Evolutionary conservation across 2,888 invertebrate genomes (phyloP).

Genomic region (Xylota sylvarum): DNA sequence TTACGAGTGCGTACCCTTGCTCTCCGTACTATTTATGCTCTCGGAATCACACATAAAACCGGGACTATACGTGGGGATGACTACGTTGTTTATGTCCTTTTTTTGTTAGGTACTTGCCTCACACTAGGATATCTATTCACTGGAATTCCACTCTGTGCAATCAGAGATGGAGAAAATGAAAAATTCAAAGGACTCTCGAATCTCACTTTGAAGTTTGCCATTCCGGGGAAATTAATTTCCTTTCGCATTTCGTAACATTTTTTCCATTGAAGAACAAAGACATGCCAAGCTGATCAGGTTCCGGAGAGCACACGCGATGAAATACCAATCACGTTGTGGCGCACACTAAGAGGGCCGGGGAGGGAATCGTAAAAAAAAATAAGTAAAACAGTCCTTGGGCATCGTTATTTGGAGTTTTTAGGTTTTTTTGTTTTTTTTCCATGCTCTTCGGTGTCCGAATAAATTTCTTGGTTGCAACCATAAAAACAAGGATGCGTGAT

Average conservation of each 20-base stretch:
- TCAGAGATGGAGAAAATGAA: constrained; percentile 60
- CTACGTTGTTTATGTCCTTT: constrained; percentile 42
- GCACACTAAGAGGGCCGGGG: background rate
- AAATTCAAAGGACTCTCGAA: constrained; percentile 73
- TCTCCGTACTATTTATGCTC: constrained; percentile 49
- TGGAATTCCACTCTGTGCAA: constrained; percentile 58
- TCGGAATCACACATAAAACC: constrained; percentile 55
- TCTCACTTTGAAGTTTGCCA: constrained; percentile 72
- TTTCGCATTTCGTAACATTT: constrained; percentile 9
- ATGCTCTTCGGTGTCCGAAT: constrained; percentile 34
- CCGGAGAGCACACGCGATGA: constrained; percentile 18
- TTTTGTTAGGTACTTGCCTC: too few relatives aligned
- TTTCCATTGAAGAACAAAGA: constrained; percentile 53
- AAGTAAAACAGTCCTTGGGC: constrained; percentile 41
- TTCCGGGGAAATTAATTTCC: constrained; percentile 73
- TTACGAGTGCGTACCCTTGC: constrained; percentile 68
- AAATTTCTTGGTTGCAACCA: constrained; percentile 60
- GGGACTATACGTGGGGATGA: constrained; percentile 19
- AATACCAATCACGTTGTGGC: constrained; percentile 56
- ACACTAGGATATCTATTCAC: constrained; percentile 37
- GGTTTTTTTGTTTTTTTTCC: constrained; percentile 48
- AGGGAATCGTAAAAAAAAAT: constrained; percentile 61
- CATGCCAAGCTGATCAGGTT: constrained; percentile 4
- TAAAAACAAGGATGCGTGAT: constrained; percentile 65
- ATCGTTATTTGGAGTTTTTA: constrained; percentile 44